Evolutionary conservation across 2,113 vertebrate species (phyloP).

Genomic region (Melanocharis versteri): DNA sequence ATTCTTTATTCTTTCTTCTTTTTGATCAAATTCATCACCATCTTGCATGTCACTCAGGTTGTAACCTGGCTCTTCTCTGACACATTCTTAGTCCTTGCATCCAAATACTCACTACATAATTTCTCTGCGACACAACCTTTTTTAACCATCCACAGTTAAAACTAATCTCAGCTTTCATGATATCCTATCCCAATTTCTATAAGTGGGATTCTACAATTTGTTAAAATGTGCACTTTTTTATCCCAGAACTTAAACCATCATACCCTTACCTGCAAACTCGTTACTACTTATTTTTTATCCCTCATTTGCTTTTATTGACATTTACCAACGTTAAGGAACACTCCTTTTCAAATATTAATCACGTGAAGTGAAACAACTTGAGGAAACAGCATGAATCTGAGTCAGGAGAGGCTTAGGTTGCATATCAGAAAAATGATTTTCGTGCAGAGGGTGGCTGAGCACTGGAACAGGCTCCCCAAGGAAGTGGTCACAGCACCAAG

Average conservation of each 20-base stretch:
- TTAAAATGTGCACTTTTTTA: neutral
- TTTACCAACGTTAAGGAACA: neutral
- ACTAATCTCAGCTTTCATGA: neutral
- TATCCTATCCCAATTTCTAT: neutral
- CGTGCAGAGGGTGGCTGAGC: neutral
- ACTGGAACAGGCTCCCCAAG: neutral
- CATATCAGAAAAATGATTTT: neutral
- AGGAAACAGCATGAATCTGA: neutral
- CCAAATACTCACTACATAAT: neutral
- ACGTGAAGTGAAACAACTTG: neutral
- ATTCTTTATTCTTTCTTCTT: neutral
- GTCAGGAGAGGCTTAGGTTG: neutral
- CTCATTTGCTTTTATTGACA: neutral
- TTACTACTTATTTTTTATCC: neutral
- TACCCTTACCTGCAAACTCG: neutral
- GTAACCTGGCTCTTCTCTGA: neutral
- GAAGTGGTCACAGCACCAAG: neutral
- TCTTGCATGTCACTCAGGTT: neutral
- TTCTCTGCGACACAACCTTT: neutral
- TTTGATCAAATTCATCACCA: neutral
- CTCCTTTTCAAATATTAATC: neutral
- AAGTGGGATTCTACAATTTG: neutral
- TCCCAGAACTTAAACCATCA: neutral
- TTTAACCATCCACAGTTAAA: neutral
- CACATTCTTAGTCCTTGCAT: neutral